Conservation (phyloP, 1,140 invertebrate species). For the Bursaphelenchus mucronatus region DNA sequence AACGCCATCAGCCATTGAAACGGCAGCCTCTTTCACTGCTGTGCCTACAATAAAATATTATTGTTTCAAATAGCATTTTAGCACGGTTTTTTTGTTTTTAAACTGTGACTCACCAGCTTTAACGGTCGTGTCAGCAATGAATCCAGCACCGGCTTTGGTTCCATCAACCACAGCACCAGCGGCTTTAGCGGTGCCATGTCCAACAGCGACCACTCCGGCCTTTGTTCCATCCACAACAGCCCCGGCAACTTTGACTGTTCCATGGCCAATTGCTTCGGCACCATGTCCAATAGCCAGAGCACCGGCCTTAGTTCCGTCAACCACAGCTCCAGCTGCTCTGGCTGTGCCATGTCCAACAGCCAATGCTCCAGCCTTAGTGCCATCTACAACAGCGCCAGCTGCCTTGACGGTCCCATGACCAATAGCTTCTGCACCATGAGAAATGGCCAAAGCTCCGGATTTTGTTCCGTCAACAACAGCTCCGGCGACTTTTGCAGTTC, state of each 20-base stretch:
- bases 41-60: too few species aligned
- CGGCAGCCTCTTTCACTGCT: too few species aligned
- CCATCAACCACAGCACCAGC: conserved; percentile 18
- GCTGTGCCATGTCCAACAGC: too few species aligned
- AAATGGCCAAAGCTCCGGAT: not conserved
- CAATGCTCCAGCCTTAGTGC: too few species aligned
- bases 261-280: conserved; percentile 3
- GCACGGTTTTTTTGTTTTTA: too few species aligned
- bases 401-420: not conserved
- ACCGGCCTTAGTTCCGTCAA: conserved; percentile 1
- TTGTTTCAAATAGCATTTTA: too few species aligned
- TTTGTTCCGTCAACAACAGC: conserved; percentile 3
- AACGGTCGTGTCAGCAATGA: not conserved
- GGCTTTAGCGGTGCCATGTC: not conserved
- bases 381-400: too few species aligned
- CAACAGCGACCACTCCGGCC: not conserved
- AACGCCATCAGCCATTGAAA: too few species aligned
- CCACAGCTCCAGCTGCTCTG: not conserved
- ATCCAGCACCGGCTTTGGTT: conserved; percentile 4
- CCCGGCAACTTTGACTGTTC: not conserved
- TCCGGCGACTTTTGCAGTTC: not conserved
- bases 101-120: too few species aligned
- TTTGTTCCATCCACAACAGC: conserved; percentile 8
- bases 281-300: not conserved
- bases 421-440: conserved; percentile 1